These are phyloP conservation scores for Pseudoips prasinana DNA, from an alignment of 2,888 invertebrate genomes.

Conservation along the genomic window DNA sequence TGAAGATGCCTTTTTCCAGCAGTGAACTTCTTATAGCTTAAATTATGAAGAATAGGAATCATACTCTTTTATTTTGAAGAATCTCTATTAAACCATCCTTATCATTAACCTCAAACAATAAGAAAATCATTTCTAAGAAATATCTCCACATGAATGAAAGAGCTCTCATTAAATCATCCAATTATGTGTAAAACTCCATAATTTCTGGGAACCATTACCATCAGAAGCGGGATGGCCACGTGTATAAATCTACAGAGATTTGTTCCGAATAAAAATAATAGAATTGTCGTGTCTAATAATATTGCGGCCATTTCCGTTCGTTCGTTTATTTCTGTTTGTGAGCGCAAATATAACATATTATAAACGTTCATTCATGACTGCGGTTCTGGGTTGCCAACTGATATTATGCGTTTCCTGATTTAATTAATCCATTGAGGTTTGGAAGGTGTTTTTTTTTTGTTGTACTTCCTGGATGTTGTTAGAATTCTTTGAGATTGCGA, in stretches of 20 bases:
- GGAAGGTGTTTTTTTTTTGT: no score
- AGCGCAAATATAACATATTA: conserved; percentile 73
- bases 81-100: no score
- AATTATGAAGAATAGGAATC: no score
- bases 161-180: conserved; percentile 47
- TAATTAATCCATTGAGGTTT: no score
- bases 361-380: conserved; percentile 63
- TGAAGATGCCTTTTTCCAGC: no score
- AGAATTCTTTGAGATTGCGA: no score
- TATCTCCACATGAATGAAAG: conserved; percentile 20
- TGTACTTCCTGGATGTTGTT: no score
- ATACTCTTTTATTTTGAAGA: no score
- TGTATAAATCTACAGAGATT: conserved; percentile 74
- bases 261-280: conserved; percentile 82
- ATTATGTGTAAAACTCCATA: conserved; percentile 59
- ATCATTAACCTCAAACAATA: no score
- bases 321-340: conserved; percentile 76
- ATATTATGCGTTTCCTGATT: conserved; percentile 5
- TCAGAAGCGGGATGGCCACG: conserved; percentile 67
- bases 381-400: conserved; percentile 26
- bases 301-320: conserved; percentile 78
- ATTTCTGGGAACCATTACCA: conserved; percentile 64
- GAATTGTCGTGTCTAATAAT: conserved; percentile 81
- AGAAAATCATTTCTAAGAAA: no score
- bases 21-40: no score